Evolutionary conservation across 2,797 vertebrate species (phyloP), one percentile per base, ranked within the genome.

Genomic region (Alosa sapidissima): DNA sequence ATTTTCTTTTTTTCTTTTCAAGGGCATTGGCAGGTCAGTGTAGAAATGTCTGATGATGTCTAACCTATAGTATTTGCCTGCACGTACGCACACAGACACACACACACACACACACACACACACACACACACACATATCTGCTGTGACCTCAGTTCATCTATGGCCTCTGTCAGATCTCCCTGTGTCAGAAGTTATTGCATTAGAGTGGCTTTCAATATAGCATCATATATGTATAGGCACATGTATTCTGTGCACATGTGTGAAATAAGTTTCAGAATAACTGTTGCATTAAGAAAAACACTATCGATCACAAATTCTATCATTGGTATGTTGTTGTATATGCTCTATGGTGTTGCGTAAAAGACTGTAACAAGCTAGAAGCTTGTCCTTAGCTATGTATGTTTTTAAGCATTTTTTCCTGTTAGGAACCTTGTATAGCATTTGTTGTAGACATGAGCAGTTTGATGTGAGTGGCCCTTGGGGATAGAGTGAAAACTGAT

Each of bases 11-110:
- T 78, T 78, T 78, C 41, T 47, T 78, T 51, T 21, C 19, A 84
- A 68, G 24, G 28, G 83, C 83, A 54, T 75, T 13, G 47, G 83
- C 51, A 82, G 49, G 54, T 28, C 28, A 54, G 28, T 19, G 33
- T 21, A 78, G 19, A 78, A 45, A 78, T 78, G 41, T 21, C 28
- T 41, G 72, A 7, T 47, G 72, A 47, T 47, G 72, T 78, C 41
- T 78, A 47, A 19, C 36, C 72, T 47, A 14, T 1, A 78, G 19
- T 16, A 19, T 16, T 41, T 54, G 54, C 54, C 4, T 4, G 5
- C 54, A 21, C 54, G 19, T 19, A 21, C 72, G 45, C 33, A 5
- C 36, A 75, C 2, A 14, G 14, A 68, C 24, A 33, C 62, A 28
- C 11, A 11, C 55, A 58, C 5, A 19, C 19, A 58, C 16, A 5